Conservation (phyloP, 92 coral and sea anemone species). For the Plumapathes pennacea region DNA sequence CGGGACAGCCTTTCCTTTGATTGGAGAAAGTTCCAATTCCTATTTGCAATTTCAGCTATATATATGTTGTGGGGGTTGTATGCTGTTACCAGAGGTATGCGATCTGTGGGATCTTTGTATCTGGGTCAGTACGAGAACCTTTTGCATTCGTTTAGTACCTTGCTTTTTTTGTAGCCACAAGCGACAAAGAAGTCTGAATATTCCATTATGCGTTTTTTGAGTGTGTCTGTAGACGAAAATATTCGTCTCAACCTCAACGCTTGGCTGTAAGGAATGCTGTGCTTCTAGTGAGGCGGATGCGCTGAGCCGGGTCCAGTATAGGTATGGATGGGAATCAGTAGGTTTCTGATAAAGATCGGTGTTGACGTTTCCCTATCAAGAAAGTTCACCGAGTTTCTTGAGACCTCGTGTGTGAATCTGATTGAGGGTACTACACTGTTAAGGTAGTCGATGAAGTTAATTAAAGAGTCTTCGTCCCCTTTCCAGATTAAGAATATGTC, state of each 20-base stretch:
- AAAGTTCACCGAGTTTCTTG: not conserved
- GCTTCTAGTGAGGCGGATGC: constrained; percentile 29
- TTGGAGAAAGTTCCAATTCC: constrained; percentile 22
- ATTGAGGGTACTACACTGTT: not conserved
- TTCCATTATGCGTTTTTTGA: constrained; percentile 16
- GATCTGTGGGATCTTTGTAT: constrained; percentile 3
- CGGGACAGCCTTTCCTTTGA: constrained; percentile 15
- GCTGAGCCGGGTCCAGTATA: constrained; percentile 30
- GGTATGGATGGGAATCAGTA: constrained; percentile 29
- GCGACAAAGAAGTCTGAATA: constrained; percentile 15
- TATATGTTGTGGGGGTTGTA: constrained; percentile 20
- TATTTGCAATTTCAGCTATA: constrained; percentile 35
- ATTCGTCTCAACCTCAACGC: constrained; percentile 31
- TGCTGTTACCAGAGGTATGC: constrained; percentile 6
- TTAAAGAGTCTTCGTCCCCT: constrained; percentile 1
- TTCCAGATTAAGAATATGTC: constrained; percentile 25
- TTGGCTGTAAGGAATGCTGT: constrained; percentile 37
- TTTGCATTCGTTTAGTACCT: constrained; percentile 23
- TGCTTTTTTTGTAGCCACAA: constrained; percentile 22
- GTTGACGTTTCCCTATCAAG: not conserved
- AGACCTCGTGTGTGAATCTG: not conserved
- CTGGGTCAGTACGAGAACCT: constrained; percentile 15
- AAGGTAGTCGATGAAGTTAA: not conserved
- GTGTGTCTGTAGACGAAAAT: constrained; percentile 21
- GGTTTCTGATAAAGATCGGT: constrained; percentile 18